Percentiles rank a stretch among this genome's conserved stretches.
These are phyloP conservation scores for Caenorhabditis wallacei DNA, from an alignment of 2,888 invertebrate species.

Conservation along the genomic window DNA sequence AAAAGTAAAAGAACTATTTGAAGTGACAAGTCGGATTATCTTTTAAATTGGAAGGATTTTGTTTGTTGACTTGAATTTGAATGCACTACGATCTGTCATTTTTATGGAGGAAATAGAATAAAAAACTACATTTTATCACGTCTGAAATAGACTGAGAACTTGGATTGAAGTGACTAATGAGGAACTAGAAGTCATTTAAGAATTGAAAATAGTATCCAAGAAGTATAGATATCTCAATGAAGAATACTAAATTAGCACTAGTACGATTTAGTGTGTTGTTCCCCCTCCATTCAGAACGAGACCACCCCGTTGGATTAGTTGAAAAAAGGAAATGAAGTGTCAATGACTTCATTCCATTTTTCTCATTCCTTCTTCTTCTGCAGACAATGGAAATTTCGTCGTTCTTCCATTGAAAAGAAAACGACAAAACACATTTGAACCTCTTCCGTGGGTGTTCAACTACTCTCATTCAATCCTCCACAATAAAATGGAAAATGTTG, in stretches of 20 bases:
- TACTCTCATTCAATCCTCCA: background rate
- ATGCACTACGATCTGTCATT: background rate
- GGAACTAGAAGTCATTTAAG: background rate
- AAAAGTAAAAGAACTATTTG: slow-evolving; percentile 11
- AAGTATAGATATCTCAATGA: background rate
- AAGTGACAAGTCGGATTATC: slow-evolving; percentile 24
- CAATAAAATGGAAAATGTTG: slow-evolving; percentile 6
- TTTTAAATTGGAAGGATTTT: slow-evolving; percentile 11
- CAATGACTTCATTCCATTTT: slow-evolving; percentile 17
- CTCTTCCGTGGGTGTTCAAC: slow-evolving; percentile 6
- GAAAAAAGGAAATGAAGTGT: slow-evolving; percentile 13
- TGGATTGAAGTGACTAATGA: slow-evolving; percentile 1
- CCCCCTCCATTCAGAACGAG: background rate
- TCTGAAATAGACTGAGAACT: background rate
- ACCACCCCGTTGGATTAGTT: slow-evolving; percentile 19
- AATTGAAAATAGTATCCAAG: background rate
- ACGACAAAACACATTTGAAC: slow-evolving; percentile 4
- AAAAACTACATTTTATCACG: slow-evolving; percentile 2
- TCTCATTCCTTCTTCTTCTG: background rate
- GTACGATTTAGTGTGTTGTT: slow-evolving; percentile 15
- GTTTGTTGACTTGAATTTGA: slow-evolving; percentile 23
- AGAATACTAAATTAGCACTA: slow-evolving; percentile 22
- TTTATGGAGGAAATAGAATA: background rate
- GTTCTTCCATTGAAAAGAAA: background rate
- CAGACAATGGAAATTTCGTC: slow-evolving; percentile 8